These are phyloP conservation scores for Anisognathus igniventris DNA, from an alignment of 2,797 vertebrate species.

Conservation along the genomic window DNA sequence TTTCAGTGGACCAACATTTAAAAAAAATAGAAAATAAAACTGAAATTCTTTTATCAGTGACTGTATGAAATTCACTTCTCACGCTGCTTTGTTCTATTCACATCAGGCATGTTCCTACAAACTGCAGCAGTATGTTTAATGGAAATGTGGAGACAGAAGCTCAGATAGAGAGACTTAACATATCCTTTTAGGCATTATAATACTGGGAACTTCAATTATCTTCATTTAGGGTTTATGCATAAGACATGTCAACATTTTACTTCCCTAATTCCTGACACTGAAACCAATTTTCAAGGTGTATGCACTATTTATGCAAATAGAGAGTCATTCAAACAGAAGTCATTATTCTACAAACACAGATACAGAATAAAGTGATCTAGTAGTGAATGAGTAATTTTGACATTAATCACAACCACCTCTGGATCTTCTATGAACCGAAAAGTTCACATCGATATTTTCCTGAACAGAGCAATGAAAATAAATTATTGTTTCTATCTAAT, in stretches of 20 bases:
- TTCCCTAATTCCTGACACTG: constrained; percentile 40
- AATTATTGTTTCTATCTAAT: neutral
- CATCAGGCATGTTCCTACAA: neutral
- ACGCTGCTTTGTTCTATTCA: neutral
- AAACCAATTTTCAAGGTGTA: constrained; percentile 48
- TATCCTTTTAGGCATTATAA: neutral
- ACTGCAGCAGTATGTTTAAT: neutral
- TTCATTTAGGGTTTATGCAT: constrained; percentile 11
- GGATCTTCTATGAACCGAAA: neutral
- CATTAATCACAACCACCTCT: constrained; percentile 1
- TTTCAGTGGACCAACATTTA: neutral
- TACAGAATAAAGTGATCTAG: constrained; percentile 19
- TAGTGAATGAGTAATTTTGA: constrained; percentile 38
- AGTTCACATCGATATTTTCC: neutral
- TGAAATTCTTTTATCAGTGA: neutral
- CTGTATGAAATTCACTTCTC: neutral
- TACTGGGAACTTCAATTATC: constrained; percentile 17
- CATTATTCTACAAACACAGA: constrained; percentile 25
- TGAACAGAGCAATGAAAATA: neutral
- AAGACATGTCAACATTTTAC: constrained; percentile 24
- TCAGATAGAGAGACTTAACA: neutral
- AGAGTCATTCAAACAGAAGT: constrained; percentile 35
- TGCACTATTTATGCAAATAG: constrained; percentile 43
- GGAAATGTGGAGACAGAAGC: neutral
- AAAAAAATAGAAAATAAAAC: neutral